Evolutionary conservation across 92 coral and sea anemone species (phyloP), one percentile per base, ranked within the genome.

Genomic region (Epizoanthus scotinus): DNA sequence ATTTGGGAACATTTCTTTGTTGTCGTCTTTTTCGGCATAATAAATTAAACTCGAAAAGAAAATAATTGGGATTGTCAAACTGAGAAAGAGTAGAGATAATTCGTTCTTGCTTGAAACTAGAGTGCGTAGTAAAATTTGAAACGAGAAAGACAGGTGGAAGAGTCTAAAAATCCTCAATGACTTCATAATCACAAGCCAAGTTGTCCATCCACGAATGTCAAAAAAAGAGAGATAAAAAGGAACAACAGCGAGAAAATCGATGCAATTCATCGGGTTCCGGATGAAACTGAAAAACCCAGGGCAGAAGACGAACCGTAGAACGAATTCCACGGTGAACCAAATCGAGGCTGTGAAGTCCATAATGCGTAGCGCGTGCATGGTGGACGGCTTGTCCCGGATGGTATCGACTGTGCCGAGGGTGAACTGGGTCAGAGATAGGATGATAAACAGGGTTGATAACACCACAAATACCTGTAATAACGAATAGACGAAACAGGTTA

Each of bases 391-490:
- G 29, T 89, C 82, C 50, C 71, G 84, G 42, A 95, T 87, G 25
- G 87, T 58, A 24, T 91, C 84, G 40, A 95, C 87, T 19, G 98
- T 95, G 1, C 94, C 85, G 29, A 95, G 88, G 67, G 98, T 93
- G 93, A 95, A 95, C 81, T 95, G 99, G 34, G 95, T 89, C 69
- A 95, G 94, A n/a, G 98, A 91, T 5, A 94, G 80, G 78, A 93
- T 40, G 81, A 95, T 89, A 26, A 93, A 89, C 50, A 95, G 78
- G 80, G 98, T 94, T 22, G 98, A 87, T 17, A 91, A 64, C 54
- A 90, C 88, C 24, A 91, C 91, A 79, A 91, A 95, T 60, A 91
- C 92, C 99, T 95, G 87, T 25, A 63, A 69, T 25, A 63, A 69
- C n/a, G 50, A 15, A 55, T 42, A 60, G 44, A 64, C 40, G 59